These are phyloP conservation scores for Aphidoletes aphidimyza DNA, from an alignment of 2,888 invertebrate species.

Conservation along the genomic window DNA sequence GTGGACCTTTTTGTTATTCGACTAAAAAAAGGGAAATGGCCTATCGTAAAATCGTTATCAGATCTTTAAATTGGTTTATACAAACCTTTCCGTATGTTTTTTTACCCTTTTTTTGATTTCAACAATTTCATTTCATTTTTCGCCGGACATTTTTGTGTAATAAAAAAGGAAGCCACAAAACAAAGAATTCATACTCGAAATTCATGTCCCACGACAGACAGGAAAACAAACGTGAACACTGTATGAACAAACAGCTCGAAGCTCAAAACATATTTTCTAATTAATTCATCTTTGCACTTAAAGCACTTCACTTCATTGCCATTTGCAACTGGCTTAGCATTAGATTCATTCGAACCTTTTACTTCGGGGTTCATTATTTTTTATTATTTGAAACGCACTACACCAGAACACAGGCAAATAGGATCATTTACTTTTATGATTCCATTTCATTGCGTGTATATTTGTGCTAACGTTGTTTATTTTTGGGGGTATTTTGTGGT, in stretches of 20 bases:
- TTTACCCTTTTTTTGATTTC: background rate
- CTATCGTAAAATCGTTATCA: background rate
- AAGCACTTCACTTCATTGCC: background rate
- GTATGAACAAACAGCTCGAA: background rate
- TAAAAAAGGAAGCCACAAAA: background rate
- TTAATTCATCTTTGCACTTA: slow-evolving; percentile 26
- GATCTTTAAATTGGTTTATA: slow-evolving; percentile 15
- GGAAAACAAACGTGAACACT: too few relatives aligned
- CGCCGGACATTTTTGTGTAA: background rate
- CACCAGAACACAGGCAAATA: background rate
- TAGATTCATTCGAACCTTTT: background rate
- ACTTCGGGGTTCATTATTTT: background rate
- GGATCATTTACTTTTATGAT: slow-evolving; percentile 21
- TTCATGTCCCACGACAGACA: too few relatives aligned
- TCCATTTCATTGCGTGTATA: background rate
- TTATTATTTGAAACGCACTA: background rate
- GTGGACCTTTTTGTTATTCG: too few relatives aligned
- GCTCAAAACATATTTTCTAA: background rate
- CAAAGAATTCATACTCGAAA: background rate
- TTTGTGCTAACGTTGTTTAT: slow-evolving; percentile 5
- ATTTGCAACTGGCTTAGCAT: background rate
- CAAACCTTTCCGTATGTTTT: background rate
- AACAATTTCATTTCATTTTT: background rate
- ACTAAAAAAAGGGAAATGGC: background rate
- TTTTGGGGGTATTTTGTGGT: background rate